Percentiles rank a stretch among this genome's conserved stretches.
Evolutionary conservation across 1,140 invertebrate genomes (phyloP).

Genomic region (Melipona quadrifasciata): DNA sequence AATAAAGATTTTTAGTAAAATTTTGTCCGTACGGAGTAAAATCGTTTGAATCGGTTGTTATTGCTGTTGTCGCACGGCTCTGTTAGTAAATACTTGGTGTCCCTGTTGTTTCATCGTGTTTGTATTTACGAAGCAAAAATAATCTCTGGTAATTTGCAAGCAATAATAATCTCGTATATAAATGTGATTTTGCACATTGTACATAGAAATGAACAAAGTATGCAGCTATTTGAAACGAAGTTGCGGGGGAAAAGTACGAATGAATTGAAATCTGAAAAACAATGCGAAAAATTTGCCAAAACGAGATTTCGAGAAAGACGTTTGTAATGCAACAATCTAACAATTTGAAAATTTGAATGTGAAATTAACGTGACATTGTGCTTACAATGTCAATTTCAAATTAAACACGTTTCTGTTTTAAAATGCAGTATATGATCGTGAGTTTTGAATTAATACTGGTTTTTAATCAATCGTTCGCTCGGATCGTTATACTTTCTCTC

Average conservation of each 20-base stretch:
- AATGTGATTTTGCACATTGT: neutral
- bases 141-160: neutral
- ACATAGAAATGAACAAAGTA: neutral
- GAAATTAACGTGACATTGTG: neutral
- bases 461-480: accelerated
- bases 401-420: neutral
- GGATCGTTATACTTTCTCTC: neutral
- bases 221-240: neutral
- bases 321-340: neutral
- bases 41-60: neutral
- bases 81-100: neutral
- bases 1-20: neutral
- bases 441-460: neutral
- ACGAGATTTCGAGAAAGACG: neutral
- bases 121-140: neutral
- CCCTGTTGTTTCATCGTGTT: neutral
- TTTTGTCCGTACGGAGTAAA: neutral
- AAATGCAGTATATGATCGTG: neutral
- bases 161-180: neutral
- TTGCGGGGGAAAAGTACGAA: too few relatives aligned
- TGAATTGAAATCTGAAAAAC: neutral
- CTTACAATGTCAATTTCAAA: neutral
- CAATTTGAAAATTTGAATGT: neutral
- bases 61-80: neutral
- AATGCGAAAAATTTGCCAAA: too few relatives aligned